phyloP scores from a whole-genome alignment of 2,113 vertebrate species.

The Hipposideros armiger region DNA sequence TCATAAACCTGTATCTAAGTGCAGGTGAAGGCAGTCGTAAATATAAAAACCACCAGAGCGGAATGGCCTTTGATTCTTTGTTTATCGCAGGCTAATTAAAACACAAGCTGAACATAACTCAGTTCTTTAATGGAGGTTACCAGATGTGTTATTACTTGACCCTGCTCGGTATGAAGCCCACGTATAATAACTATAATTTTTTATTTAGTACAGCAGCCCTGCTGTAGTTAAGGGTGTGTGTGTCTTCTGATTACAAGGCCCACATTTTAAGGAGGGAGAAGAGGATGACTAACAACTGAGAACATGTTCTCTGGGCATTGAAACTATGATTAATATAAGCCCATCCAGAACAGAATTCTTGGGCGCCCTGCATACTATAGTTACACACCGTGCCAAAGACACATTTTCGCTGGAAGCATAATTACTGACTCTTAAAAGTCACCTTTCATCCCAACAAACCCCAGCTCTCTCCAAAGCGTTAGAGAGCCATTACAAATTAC shows the following conservation, averaged over 20 bases:
- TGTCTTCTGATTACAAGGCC: constrained; percentile 82
- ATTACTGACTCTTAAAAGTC: constrained; percentile 81
- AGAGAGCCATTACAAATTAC: constrained; percentile 69
- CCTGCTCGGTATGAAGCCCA: constrained; percentile 71
- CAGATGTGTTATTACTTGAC: constrained; percentile 86
- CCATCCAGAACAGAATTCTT: constrained; percentile 71
- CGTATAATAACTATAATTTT: constrained; percentile 84
- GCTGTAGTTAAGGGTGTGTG: constrained; percentile 79
- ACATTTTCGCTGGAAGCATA: constrained; percentile 70
- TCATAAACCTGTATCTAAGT: constrained; percentile 82
- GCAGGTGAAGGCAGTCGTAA: constrained; percentile 84
- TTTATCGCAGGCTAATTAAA: constrained; percentile 89
- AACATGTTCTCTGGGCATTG: constrained; percentile 71
- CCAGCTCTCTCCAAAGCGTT: constrained; percentile 37
- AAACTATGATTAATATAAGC: constrained; percentile 71
- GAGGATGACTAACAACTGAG: constrained; percentile 75
- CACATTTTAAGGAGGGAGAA: constrained; percentile 76
- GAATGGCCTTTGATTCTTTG: constrained; percentile 88
- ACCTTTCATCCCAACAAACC: constrained; percentile 76
- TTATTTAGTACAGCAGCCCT: constrained; percentile 80
- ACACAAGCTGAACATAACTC: constrained; percentile 86
- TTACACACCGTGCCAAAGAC: constrained; percentile 37
- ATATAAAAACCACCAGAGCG: constrained; percentile 86
- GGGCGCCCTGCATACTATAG: not conserved
- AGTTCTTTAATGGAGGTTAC: constrained; percentile 86